Base-by-base conservation (phyloP, 1,140 invertebrate genomes). In the Elysia chlorotica region DNA sequence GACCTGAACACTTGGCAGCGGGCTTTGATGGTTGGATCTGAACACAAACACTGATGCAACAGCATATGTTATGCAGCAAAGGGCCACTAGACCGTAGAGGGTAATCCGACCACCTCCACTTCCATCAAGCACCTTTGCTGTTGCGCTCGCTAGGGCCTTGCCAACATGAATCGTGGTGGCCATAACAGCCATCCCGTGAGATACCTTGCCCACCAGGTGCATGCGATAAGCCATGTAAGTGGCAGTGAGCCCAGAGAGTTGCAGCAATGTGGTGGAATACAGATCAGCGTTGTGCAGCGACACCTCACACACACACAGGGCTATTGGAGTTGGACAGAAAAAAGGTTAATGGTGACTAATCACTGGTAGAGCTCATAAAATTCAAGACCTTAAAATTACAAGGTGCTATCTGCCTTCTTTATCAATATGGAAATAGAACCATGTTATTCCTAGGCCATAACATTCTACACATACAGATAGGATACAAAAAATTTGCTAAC, bases 211-310 rank as follows among this genome's bases (percentile, higher is more conserved):
- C 19, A 77, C 69, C 0, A 77, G 38, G 19, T 80, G 66, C 54
- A 80, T 68, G 48, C 81, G 80, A 41, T 82, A 74, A 3, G 81
- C 54, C 31, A 74, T 78, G 67, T 82, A 82, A 0, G 71, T 69
- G 17, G 79, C 78, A 33, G 69, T 33, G 1, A 80, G 41, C 30
- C 67, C 69, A 6, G 79, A 79, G 30, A 78, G 48, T 25, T 79
- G 71, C 28, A 78, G 75, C 17, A 75, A 38, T 21, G 76, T 74
- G 66, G 74, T 75, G 19, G 75, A 71, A 56, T 79, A 81, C 31
- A 82, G 62, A 1, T 70, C 66, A 36, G 78, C 69, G 28, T 77
- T 71, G 66, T 75, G 79, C 38, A 82, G 53, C 1, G 76, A 66
- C 4, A 77, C 57, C 65, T 82, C 81, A 75, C 79, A 81, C 25